Evolutionary conservation across 2,888 invertebrate genomes (phyloP).

Genomic region (Mythimna albipuncta): DNA sequence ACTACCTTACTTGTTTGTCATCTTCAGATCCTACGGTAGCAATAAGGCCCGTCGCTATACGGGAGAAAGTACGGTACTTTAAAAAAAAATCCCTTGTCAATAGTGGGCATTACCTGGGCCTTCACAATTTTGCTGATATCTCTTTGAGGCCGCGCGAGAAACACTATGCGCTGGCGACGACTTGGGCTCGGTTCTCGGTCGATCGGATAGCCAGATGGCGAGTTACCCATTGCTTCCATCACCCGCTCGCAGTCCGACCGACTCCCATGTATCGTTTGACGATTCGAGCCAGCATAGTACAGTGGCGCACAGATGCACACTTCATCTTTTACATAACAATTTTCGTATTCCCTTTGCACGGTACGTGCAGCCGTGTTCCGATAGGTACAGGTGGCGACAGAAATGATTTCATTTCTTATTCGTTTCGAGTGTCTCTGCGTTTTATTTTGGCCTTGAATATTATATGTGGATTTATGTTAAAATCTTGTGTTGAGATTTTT

Average conservation of each 20-base stretch:
- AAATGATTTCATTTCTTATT: conserved; percentile 49
- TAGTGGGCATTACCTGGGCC: too few species aligned
- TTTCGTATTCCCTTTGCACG: conserved; percentile 61
- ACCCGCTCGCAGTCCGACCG: conserved; percentile 25
- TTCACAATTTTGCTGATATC: too few species aligned
- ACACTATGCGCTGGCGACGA: too few species aligned
- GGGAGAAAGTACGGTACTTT: too few species aligned
- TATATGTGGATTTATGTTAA: conserved; percentile 1
- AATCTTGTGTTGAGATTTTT: neutral
- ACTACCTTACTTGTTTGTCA: too few species aligned
- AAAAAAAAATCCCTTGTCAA: too few species aligned
- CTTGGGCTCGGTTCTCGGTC: too few species aligned
- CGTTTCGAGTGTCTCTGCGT: conserved; percentile 24
- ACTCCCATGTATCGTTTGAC: conserved; percentile 40
- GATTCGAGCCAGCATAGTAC: conserved; percentile 41
- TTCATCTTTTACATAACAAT: conserved; percentile 61
- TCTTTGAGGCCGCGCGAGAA: too few species aligned
- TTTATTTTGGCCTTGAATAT: conserved; percentile 24
- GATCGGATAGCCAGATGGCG: too few species aligned
- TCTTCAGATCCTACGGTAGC: too few species aligned
- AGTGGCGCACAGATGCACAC: conserved; percentile 58
- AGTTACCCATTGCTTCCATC: neutral
- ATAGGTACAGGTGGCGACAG: conserved; percentile 47
- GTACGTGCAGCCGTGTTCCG: conserved; percentile 43
- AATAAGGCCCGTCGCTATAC: too few species aligned